Evolutionary conservation across 2,797 vertebrate genomes (phyloP), one percentile per base, ranked within the genome.

Genomic region (Peromyscus aztecus): DNA sequence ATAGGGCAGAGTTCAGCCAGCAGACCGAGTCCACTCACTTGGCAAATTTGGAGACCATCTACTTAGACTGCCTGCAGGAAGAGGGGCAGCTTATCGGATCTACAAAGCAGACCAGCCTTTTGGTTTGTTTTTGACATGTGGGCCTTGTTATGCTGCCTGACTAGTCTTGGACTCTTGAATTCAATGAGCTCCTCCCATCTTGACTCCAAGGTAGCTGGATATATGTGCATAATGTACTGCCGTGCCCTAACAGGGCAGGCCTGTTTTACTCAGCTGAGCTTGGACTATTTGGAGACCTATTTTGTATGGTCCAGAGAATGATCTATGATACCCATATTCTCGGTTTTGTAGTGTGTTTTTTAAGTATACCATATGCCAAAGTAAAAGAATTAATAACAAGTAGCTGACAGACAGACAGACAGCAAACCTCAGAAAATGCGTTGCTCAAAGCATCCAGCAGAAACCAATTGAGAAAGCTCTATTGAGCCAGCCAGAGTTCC

Each of bases 1-100:
- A 57, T 77, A 71, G 63, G 89, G 46, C 46, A 90, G 59, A 90
- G n/a, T 80, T 91, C 89, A 80, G 52, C 57, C 46, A 82, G 61
- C 91, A 96, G 84, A 91, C 34, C n/a, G 67, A 61, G 43, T 81
- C 27, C 10, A 86, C 49, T 76, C 63, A 57, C 16, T 65, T 65
- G 73, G 23, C 90, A 69, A 78, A 67, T 69, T 59, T 86, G 75
- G 57, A 40, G 71, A 73, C 14, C 19, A n/a, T 80, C 40, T 57
- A 37, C 1, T 4, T 59, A 61, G 63, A 46, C 59, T 57, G 34
- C 78, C 19, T 37, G 4, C 19, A 16, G 52, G 17, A 16, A 80
- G 31, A 55, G 49, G 21, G 31, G 10, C 9, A 23, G 2, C 34
- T n/a, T 57, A 24, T 23, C 1, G 0, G 4, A 57, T 24, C 34